A percentile compares a stretch with the other conserved stretches of the same genome.
These are phyloP conservation scores for Automeris io DNA, from an alignment of 2,888 invertebrate genomes.

Conservation along the genomic window DNA sequence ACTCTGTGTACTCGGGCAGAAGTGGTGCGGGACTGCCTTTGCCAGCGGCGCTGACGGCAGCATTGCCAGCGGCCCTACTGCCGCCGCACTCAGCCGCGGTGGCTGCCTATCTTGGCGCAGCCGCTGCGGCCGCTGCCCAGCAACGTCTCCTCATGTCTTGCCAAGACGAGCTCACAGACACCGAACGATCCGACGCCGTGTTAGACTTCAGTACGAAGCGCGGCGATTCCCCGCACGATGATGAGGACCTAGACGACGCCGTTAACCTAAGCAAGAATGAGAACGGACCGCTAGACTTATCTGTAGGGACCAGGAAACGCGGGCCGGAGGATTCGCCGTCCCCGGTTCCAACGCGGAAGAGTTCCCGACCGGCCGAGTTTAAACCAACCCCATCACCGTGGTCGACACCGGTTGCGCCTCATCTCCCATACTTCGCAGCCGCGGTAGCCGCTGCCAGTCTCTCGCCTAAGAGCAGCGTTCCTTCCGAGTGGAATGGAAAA, in stretches of 20 bases:
- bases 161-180: conserved; percentile 80
- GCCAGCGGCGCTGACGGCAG: conserved; percentile 79
- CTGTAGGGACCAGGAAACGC: conserved; percentile 85
- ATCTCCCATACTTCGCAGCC: conserved; percentile 88
- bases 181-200: conserved; percentile 80
- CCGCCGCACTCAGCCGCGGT: conserved; percentile 90
- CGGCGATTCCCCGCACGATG: conserved; percentile 65
- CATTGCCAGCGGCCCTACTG: conserved; percentile 83
- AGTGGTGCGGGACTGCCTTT: conserved; percentile 68
- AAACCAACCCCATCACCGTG: conserved; percentile 85
- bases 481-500: conserved; percentile 87
- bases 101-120: conserved; percentile 87
- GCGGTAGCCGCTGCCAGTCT: conserved; percentile 86
- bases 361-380: conserved; percentile 80
- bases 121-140: conserved; percentile 84
- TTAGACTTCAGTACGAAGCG: conserved; percentile 90
- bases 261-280: conserved; percentile 84
- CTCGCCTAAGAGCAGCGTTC: conserved; percentile 82
- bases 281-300: conserved; percentile 87
- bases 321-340: conserved; percentile 79
- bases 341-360: conserved; percentile 80
- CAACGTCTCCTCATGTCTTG: conserved; percentile 88
- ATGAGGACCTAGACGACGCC: conserved; percentile 80
- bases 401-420: conserved; percentile 87
- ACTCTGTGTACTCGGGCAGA: conserved; percentile 85